Evolutionary conservation across 1,140 invertebrate genomes (phyloP).

Genomic region (Helicoverpa zea): DNA sequence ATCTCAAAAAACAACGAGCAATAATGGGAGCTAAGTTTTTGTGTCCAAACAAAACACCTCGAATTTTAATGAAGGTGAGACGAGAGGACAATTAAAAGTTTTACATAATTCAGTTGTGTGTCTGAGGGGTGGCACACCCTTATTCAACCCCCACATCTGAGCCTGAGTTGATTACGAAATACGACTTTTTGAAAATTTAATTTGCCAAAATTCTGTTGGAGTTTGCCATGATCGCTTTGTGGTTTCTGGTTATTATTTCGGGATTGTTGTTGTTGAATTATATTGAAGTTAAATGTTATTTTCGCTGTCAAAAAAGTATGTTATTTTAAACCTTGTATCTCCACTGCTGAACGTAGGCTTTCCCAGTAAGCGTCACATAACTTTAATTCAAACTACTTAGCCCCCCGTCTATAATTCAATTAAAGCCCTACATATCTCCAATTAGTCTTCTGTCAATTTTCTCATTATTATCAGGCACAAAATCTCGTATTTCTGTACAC

Average conservation of each 20-base stretch:
- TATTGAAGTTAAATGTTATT: not conserved
- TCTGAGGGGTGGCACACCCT: conserved; percentile 43
- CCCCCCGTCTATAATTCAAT: too few species aligned
- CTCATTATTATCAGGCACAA: not conserved
- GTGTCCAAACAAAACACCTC: conserved; percentile 59
- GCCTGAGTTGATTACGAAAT: conserved; percentile 52
- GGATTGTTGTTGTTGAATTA: not conserved
- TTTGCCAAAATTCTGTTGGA: conserved; percentile 47
- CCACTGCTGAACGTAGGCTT: too few species aligned
- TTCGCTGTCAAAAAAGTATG: too few species aligned
- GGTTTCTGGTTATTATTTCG: conserved; percentile 35
- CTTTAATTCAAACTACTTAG: too few species aligned
- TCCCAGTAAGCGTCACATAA: too few species aligned
- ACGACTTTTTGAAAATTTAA: conserved; percentile 59
- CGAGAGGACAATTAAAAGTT: conserved; percentile 64
- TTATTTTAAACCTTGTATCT: too few species aligned
- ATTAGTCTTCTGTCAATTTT: too few species aligned
- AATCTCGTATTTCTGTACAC: not conserved
- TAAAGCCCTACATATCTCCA: too few species aligned
- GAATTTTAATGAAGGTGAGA: conserved; percentile 64
- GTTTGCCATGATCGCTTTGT: conserved; percentile 47
- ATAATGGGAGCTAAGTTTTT: conserved; percentile 52
- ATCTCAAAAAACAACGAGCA: conserved; percentile 35
- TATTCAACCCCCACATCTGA: conserved; percentile 37
- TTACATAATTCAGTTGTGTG: conserved; percentile 61